Evolutionary conservation across 2,113 vertebrate genomes (phyloP).

Genomic region (Mormyrus iriodes): DNA sequence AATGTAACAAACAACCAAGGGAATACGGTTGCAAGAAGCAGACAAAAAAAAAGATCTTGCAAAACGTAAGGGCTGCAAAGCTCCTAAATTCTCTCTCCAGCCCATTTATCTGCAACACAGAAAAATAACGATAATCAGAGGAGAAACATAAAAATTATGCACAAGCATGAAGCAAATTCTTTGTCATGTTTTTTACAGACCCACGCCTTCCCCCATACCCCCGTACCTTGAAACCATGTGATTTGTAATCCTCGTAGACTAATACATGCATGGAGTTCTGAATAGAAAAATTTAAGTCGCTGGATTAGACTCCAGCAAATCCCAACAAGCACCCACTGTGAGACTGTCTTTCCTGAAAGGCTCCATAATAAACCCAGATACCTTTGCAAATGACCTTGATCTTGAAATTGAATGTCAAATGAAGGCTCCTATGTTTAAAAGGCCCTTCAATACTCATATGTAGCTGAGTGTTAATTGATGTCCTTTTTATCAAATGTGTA

Average conservation of each 20-base stretch:
- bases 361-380: constrained; percentile 33
- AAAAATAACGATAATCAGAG: not conserved
- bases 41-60: not conserved
- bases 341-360: not conserved
- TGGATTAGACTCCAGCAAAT: constrained; percentile 30
- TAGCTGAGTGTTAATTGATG: not conserved
- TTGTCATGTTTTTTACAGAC: constrained; percentile 16
- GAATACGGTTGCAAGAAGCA: not conserved
- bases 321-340: not conserved
- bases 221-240: constrained; percentile 31
- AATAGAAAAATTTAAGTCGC: constrained; percentile 28
- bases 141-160: not conserved
- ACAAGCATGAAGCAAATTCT: not conserved
- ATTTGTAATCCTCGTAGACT: constrained; percentile 31
- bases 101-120: not conserved
- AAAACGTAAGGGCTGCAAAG: not conserved
- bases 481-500: not conserved
- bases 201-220: not conserved
- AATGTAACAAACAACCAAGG: not conserved
- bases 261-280: constrained; percentile 26
- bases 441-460: not conserved
- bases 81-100: not conserved
- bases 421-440: not conserved
- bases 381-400: not conserved
- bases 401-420: not conserved